Evolutionary conservation across 2,888 invertebrate species (phyloP).

Genomic region (Lymantria dispar): DNA sequence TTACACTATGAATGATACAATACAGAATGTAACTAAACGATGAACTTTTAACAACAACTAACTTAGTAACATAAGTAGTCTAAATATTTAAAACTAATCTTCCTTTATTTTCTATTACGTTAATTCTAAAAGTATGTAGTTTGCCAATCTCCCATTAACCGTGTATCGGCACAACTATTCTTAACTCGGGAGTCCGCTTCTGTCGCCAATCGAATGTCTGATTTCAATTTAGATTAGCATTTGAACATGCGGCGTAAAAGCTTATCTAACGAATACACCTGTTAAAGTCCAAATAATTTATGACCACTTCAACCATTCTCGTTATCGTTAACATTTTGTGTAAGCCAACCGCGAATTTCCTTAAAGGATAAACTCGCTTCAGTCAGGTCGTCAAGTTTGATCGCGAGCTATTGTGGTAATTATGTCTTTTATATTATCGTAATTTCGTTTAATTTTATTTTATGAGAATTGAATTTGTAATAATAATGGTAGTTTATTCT

Average conservation of each 20-base stretch:
- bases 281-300: constrained; percentile 77
- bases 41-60: too few relatives aligned
- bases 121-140: too few relatives aligned
- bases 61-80: too few relatives aligned
- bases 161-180: constrained; percentile 47
- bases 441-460: constrained; percentile 10
- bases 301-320: constrained; percentile 51
- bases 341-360: constrained; percentile 43
- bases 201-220: constrained; percentile 79
- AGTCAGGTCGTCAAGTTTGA: constrained; percentile 22
- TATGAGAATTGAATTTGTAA: not conserved
- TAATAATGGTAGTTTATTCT: too few relatives aligned
- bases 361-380: constrained; percentile 30
- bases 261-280: constrained; percentile 80
- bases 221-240: constrained; percentile 80
- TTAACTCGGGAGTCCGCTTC: constrained; percentile 52
- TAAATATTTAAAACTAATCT: too few relatives aligned
- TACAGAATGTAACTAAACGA: too few relatives aligned
- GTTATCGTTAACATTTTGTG: constrained; percentile 45
- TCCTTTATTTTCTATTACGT: too few relatives aligned
- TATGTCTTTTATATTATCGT: constrained; percentile 7
- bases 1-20: too few relatives aligned
- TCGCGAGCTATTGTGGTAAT: constrained; percentile 29
- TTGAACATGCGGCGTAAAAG: constrained; percentile 74
- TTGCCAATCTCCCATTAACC: constrained; percentile 4